These are phyloP conservation scores for Steatornis caripensis DNA, from an alignment of 2,113 vertebrate genomes.

Conservation along the genomic window DNA sequence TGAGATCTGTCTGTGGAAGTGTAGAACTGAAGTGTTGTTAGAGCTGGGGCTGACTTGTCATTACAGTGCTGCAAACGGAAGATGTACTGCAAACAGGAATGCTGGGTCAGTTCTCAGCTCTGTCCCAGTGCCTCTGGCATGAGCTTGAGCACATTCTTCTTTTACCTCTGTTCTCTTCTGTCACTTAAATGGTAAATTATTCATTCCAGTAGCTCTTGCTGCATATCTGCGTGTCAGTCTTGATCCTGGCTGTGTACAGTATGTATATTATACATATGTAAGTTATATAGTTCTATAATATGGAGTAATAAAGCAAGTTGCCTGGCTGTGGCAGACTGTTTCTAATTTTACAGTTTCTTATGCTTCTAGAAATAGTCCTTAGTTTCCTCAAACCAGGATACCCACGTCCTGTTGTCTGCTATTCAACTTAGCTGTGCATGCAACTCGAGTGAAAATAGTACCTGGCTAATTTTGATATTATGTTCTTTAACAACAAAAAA, in stretches of 20 bases:
- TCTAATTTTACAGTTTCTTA: neutral
- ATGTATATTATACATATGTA: neutral
- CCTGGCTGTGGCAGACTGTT: neutral
- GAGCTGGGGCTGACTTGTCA: neutral
- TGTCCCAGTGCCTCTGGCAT: neutral
- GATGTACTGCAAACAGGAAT: neutral
- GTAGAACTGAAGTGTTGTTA: neutral
- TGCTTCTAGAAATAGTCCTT: neutral
- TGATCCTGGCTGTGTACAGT: neutral
- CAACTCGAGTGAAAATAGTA: neutral
- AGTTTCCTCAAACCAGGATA: neutral
- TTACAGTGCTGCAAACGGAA: neutral
- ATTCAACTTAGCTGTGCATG: neutral
- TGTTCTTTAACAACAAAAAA: neutral
- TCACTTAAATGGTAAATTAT: neutral
- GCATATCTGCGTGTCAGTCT: neutral
- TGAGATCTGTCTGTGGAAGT: neutral
- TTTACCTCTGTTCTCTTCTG: neutral
- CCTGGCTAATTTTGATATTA: neutral
- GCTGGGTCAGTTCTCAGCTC: neutral
- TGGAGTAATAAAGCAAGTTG: neutral
- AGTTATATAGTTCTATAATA: neutral
- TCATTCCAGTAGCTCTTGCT: neutral
- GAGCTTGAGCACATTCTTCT: neutral
- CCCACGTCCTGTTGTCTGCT: neutral